Conservation (phyloP, 2,888 invertebrate genomes). For the Phyllotreta striolata region DNA sequence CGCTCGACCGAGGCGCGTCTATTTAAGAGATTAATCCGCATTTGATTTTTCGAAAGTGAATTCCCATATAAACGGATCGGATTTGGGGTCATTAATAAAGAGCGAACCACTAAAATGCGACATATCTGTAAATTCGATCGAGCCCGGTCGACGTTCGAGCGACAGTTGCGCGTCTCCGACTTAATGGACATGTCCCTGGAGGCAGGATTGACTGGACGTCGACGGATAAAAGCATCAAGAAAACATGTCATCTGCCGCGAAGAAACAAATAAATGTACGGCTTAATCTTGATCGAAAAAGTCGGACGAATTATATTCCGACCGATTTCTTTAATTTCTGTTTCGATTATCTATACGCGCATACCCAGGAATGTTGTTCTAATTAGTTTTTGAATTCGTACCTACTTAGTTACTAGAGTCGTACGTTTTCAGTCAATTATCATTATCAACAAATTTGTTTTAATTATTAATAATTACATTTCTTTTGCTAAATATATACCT, state of each 20-base stretch:
- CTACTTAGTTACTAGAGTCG: no score
- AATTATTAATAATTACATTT: no score
- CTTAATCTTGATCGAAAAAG: conserved; percentile 24
- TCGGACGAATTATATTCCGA: conserved; percentile 22
- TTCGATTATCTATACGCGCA: no score
- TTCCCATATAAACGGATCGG: no score
- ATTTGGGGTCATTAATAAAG: conserved; percentile 30
- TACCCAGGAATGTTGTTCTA: conserved; percentile 1
- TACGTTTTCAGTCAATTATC: no score
- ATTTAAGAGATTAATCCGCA: no score
- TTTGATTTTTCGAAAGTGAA: no score
- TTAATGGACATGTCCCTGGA: conserved; percentile 41
- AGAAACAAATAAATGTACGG: conserved; percentile 27
- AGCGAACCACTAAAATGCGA: conserved; percentile 41
- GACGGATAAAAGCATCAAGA: conserved; percentile 28
- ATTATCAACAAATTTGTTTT: no score
- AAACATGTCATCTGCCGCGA: conserved; percentile 35
- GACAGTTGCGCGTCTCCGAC: conserved; percentile 30
- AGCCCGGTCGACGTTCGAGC: conserved; percentile 28
- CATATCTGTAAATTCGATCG: conserved; percentile 40
- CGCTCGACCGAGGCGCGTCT: no score
- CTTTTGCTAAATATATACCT: no score
- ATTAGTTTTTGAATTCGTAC: neutral
- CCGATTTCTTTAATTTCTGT: conserved; percentile 17
- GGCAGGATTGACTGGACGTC: conserved; percentile 36